Conservation (phyloP, 2,797 vertebrate species). For the Arctocebus calabarensis region DNA sequence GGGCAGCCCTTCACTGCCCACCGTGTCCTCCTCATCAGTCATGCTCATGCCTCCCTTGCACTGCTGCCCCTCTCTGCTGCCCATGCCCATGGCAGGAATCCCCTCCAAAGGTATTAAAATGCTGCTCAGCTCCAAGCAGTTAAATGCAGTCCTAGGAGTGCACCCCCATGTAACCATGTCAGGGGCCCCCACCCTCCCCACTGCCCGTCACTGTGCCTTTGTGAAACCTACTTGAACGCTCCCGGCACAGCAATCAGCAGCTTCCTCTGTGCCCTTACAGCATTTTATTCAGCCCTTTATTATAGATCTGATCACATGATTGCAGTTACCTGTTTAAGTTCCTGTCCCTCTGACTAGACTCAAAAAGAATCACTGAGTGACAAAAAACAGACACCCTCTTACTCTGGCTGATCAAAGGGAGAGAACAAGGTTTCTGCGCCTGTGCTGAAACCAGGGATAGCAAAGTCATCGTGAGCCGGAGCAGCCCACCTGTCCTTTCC, state of each 20-base stretch:
- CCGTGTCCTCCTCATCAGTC: not conserved
- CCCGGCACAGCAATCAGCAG: not conserved
- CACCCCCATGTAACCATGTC: not conserved
- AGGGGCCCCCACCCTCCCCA: not conserved
- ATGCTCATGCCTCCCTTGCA: not conserved
- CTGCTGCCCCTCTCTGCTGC: not conserved
- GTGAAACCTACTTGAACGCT: not conserved
- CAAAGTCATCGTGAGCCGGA: not conserved
- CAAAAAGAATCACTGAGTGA: not conserved
- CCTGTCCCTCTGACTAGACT: not conserved
- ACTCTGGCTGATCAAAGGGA: not conserved
- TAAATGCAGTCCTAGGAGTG: not conserved
- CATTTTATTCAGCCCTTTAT: not conserved
- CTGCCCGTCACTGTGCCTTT: not conserved
- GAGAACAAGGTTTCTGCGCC: not conserved
- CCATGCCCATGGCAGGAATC: not conserved
- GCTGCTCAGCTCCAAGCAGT: not conserved
- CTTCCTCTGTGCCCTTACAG: not conserved
- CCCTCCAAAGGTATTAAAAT: not conserved
- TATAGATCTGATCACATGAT: too few relatives aligned
- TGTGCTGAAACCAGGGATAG: not conserved
- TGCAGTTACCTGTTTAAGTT: not conserved
- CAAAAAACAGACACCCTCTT: not conserved
- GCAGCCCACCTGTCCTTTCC: not conserved
- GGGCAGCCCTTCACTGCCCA: not conserved